Conservation (phyloP, 2,888 invertebrate genomes). For the Athalia circularis region DNA sequence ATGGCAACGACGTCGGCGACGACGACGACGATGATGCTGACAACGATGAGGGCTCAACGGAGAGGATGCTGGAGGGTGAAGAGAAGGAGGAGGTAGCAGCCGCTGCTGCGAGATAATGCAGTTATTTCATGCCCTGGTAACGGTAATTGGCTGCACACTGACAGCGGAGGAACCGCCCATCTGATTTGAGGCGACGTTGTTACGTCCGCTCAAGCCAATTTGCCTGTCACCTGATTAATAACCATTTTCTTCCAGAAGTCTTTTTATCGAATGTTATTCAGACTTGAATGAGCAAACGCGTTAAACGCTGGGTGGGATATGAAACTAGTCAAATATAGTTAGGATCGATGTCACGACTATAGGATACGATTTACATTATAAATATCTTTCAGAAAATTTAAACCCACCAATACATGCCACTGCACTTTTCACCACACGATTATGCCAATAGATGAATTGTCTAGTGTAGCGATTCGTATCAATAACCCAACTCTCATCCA, state of each 20-base stretch:
- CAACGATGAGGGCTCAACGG: slow-evolving; percentile 48
- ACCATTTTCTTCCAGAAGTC: slow-evolving; percentile 25
- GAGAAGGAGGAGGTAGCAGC: slow-evolving; percentile 58
- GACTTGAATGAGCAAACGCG: not conserved
- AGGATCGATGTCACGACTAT: not conserved
- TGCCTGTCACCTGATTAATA: slow-evolving; percentile 66
- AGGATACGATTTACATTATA: too few species aligned
- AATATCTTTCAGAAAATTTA: too few species aligned
- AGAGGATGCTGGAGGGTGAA: slow-evolving; percentile 49
- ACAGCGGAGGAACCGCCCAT: slow-evolving; percentile 57
- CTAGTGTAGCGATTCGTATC: not conserved
- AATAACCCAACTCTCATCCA: not conserved
- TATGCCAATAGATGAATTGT: not conserved
- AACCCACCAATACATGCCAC: too few species aligned
- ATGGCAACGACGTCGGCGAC: not conserved
- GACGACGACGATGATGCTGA: slow-evolving; percentile 16
- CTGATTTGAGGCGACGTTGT: slow-evolving; percentile 63
- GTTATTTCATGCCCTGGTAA: slow-evolving; percentile 71
- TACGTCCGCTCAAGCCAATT: slow-evolving; percentile 67
- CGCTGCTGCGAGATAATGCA: slow-evolving; percentile 71
- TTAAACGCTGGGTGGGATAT: not conserved
- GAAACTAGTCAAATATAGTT: not conserved
- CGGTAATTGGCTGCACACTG: slow-evolving; percentile 71
- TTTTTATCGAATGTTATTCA: not conserved
- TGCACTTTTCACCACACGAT: too few species aligned